Evolutionary conservation across 2,888 invertebrate genomes (phyloP).

Genomic region (Mythimna impura): DNA sequence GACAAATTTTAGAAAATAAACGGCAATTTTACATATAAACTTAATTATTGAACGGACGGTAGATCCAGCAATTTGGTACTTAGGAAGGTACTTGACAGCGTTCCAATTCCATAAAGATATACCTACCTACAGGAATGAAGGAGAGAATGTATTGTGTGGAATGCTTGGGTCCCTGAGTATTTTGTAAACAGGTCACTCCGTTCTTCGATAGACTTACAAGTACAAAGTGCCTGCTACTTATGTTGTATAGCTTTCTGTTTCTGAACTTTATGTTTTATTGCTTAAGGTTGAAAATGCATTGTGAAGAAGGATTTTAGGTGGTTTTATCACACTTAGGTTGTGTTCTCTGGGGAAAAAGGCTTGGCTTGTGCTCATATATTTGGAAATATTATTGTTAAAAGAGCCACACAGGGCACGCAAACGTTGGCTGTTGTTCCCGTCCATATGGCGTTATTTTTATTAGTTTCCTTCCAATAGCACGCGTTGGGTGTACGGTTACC

Average conservation of each 20-base stretch:
- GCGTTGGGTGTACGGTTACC: conserved; percentile 39
- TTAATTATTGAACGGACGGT: neutral
- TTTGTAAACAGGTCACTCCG: conserved; percentile 52
- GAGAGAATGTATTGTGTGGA: conserved; percentile 47
- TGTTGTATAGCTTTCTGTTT: conserved; percentile 35
- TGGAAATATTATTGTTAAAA: conserved; percentile 53
- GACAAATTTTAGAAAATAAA: neutral
- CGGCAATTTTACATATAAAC: neutral
- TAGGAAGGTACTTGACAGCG: conserved; percentile 16
- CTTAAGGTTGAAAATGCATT: conserved; percentile 32
- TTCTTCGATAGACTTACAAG: conserved; percentile 50
- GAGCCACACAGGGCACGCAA: conserved; percentile 37
- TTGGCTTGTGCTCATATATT: conserved; percentile 28
- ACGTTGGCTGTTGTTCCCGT: conserved; percentile 58
- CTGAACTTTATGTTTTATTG: conserved; percentile 16
- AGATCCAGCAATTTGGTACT: conserved; percentile 1
- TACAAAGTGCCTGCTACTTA: conserved; percentile 42
- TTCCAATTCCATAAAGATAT: conserved; percentile 32
- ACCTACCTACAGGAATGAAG: conserved; percentile 35
- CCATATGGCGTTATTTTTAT: conserved; percentile 77
- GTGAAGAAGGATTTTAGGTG: conserved; percentile 5
- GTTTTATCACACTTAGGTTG: conserved; percentile 22
- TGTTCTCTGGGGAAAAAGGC: conserved; percentile 1
- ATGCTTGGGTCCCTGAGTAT: conserved; percentile 43
- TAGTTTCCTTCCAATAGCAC: conserved; percentile 66